A percentile compares a stretch with the other conserved stretches of the same genome.
Conservation (phyloP, 2,797 vertebrate species). For the Onychomys leucogaster region DNA sequence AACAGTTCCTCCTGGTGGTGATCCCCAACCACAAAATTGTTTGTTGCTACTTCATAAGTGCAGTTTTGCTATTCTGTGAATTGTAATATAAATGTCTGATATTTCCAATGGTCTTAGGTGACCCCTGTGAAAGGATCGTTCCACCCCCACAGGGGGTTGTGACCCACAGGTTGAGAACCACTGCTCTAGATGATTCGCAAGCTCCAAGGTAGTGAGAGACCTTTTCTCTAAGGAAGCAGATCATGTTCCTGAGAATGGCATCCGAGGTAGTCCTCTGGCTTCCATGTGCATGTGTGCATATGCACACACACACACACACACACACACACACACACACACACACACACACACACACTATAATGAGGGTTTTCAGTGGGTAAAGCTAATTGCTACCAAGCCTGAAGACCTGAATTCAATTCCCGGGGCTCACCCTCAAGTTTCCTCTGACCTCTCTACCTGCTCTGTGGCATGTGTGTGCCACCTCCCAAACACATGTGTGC, state of each 20-base stretch:
- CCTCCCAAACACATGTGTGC: neutral
- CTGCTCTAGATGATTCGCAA: neutral
- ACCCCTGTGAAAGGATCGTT: neutral
- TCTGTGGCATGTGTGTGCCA: neutral
- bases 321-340: neutral
- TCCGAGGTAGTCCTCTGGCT: neutral
- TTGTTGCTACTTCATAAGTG: neutral
- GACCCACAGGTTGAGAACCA: neutral
- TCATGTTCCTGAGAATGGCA: neutral
- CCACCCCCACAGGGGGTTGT: neutral
- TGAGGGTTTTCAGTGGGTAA: neutral
- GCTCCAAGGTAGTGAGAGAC: neutral
- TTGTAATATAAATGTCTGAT: neutral
- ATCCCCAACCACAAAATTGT: neutral
- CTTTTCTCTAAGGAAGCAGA: neutral
- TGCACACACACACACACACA: fast-evolving
- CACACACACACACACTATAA: neutral
- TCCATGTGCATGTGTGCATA: fast-evolving
- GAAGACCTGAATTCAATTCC: neutral
- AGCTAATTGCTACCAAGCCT: neutral
- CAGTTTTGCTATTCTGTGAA: neutral
- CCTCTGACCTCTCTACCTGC: neutral
- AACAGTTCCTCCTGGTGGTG: neutral
- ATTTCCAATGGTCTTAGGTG: neutral
- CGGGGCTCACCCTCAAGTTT: neutral